Conservation (phyloP, 2,888 invertebrate species). For the Lottia scabra region DNA sequence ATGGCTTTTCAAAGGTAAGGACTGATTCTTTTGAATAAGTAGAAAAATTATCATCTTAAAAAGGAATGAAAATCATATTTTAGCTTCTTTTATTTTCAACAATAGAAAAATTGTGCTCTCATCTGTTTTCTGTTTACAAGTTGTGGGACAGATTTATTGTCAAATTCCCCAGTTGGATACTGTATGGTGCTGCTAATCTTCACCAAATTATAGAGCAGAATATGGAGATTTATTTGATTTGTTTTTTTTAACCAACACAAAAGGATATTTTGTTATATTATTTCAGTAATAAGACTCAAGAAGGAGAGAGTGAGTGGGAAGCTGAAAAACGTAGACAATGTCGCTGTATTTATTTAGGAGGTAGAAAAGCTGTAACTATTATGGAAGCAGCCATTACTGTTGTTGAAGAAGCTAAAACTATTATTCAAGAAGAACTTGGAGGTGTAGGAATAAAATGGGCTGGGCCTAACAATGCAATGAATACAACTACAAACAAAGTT, state of each 20-base stretch:
- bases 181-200: too few relatives aligned
- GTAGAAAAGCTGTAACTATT: constrained; percentile 79
- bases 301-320: constrained; percentile 76
- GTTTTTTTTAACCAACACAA: too few relatives aligned
- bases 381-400: constrained; percentile 84
- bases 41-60: neutral
- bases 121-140: too few relatives aligned
- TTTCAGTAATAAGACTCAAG: constrained; percentile 76
- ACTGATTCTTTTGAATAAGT: neutral
- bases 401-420: constrained; percentile 82
- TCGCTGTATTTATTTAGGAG: constrained; percentile 64
- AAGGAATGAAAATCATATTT: too few relatives aligned
- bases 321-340: constrained; percentile 72
- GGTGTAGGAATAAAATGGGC: constrained; percentile 60
- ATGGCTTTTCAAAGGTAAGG: constrained; percentile 83
- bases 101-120: too few relatives aligned
- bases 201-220: too few relatives aligned
- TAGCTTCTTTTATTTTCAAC: too few relatives aligned
- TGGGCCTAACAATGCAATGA: neutral
- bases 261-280: too few relatives aligned
- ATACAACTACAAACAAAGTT: neutral
- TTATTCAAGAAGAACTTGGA: constrained; percentile 71
- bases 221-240: too few relatives aligned
- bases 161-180: too few relatives aligned
- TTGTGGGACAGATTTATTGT: too few relatives aligned